Base-by-base conservation (phyloP, 2,888 invertebrate genomes). In the Muscina levida region DNA sequence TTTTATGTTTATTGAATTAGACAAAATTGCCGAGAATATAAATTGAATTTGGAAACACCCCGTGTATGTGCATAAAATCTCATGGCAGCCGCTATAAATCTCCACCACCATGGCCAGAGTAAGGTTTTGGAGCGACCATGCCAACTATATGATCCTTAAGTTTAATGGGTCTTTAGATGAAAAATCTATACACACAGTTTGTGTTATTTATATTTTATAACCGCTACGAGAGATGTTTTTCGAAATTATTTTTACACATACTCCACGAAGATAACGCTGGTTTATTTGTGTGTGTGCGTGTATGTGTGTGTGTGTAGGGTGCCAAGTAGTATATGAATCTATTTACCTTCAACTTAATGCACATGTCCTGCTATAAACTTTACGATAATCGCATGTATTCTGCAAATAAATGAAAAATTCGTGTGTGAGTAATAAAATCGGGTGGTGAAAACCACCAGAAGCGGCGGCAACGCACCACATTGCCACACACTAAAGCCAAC, bases 301-400 rank as follows among this genome's bases (percentile, higher is more conserved):
- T 66, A 1, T 22, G 15, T 10, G 31, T 66, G 17, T 19, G 42
- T 5, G 17, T n/a, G 24, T 37, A 13, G 39, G n/a, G 17, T n/a
- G n/a, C n/a, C n/a, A 70, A 67, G 67, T n/a, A 53, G 24, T 17
- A 22, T 39, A 39, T 31, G 22, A 59, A 42, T 67, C 46, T 66
- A 48, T 66, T 67, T 24, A 37, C 74, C 77, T 71, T 57, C 48
- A 74, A 62, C 65, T 77, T 53, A 72, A 77, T 75, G 68, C 77
- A 74, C 72, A 77, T 77, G 74, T 81, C 77, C 81, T 81, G 81
- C 74, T 74, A 81, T 75, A 81, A 81, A 81, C 77, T 77, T 74
- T 75, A 81, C 56, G 72, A 77, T 77, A 77, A 72, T 81, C 77
- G 77, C 81, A 81, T 81, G 81, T 81, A 75, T 65, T 77, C 48